Conservation (phyloP, 2,797 vertebrate genomes). For the Aplochiton taeniatus region DNA sequence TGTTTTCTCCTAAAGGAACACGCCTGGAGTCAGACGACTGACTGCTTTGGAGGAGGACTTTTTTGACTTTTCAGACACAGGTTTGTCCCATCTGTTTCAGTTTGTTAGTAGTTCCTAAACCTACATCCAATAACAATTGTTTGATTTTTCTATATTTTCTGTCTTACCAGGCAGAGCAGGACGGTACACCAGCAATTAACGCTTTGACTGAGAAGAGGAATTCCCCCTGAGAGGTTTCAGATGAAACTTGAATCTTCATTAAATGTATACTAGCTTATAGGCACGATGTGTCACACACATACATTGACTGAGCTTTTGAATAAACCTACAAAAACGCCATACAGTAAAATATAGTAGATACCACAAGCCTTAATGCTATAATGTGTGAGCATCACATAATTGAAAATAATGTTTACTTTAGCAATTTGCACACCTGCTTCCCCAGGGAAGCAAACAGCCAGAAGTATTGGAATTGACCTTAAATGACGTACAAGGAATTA, state of each 20-base stretch:
- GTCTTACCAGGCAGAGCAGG: constrained; percentile 16
- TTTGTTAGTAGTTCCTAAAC: background rate
- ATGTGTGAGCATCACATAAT: background rate
- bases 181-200: constrained; percentile 7
- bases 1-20: constrained; percentile 6
- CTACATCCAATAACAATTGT: background rate
- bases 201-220: constrained; percentile 12
- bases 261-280: constrained; percentile 31
- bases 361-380: background rate
- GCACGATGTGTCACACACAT: too few species aligned
- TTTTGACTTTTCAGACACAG: constrained; percentile 60
- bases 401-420: background rate
- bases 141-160: constrained; percentile 12
- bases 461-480: constrained; percentile 20
- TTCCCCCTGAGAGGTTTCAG: constrained; percentile 14
- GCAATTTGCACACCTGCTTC: constrained; percentile 2
- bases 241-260: constrained; percentile 9
- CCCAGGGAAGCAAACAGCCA: constrained; percentile 31
- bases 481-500: constrained; percentile 12
- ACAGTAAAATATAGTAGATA: background rate
- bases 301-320: too few species aligned
- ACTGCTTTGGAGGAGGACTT: constrained; percentile 58
- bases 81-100: constrained; percentile 27
- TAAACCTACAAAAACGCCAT: too few species aligned
- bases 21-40: constrained; percentile 34